Conservation (phyloP, 2,797 vertebrate species). For the Myotis planiceps region DNA sequence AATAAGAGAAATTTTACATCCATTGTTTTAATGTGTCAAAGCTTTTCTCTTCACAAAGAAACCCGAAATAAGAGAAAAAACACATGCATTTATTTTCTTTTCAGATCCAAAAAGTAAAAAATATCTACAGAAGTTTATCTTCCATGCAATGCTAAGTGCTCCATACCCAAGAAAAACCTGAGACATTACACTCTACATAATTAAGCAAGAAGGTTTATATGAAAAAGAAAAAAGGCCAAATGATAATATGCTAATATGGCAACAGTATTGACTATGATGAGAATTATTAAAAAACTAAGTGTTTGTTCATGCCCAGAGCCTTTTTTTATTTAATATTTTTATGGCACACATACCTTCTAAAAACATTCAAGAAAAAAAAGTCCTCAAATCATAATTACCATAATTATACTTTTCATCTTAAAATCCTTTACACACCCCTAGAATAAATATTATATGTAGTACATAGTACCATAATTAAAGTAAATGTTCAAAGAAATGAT, state of each 20-base stretch:
- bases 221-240: conserved; percentile 65
- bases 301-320: conserved; percentile 56
- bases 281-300: conserved; percentile 43
- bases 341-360: conserved; percentile 47
- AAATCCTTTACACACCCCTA: conserved; percentile 26
- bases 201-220: conserved; percentile 62
- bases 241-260: conserved; percentile 61
- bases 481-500: conserved; percentile 40
- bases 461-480: conserved; percentile 56
- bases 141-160: not conserved
- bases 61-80: not conserved
- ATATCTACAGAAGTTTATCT: not conserved
- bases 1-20: not conserved
- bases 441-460: conserved; percentile 45
- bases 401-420: conserved; percentile 64
- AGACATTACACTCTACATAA: conserved; percentile 3
- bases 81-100: not conserved
- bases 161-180: conserved; percentile 2
- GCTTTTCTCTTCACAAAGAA: conserved; percentile 12
- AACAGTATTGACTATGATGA: not conserved
- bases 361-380: conserved; percentile 50
- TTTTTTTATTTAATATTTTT: conserved; percentile 43
- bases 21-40: not conserved
- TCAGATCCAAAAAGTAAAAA: conserved; percentile 34
- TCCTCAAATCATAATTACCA: conserved; percentile 44